Conservation (phyloP, 2,888 invertebrate species). For the Oxyteleia sp. region DNA sequence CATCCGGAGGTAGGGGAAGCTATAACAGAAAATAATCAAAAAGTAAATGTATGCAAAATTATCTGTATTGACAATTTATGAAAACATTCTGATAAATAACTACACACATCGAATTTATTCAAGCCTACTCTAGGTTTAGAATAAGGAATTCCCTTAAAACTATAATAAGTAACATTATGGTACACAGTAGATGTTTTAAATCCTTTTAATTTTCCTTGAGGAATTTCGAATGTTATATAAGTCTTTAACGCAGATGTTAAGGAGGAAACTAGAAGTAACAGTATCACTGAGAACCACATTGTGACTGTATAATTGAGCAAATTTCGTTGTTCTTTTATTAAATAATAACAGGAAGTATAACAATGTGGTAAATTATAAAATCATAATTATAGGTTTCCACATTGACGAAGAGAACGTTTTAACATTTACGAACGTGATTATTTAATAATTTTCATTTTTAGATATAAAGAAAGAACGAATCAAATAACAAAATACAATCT, state of each 20-base stretch:
- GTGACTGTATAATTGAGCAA: constrained; percentile 44
- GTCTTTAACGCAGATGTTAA: constrained; percentile 24
- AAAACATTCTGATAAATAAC: neutral
- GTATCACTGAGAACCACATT: constrained; percentile 59
- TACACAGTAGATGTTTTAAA: constrained; percentile 77
- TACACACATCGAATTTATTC: constrained; percentile 82
- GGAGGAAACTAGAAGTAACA: constrained; percentile 29
- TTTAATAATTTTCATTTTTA: no score
- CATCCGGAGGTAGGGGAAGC: constrained; percentile 79
- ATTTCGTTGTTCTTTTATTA: neutral
- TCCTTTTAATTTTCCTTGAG: constrained; percentile 82
- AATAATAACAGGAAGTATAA: neutral
- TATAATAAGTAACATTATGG: constrained; percentile 80
- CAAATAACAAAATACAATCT: no score
- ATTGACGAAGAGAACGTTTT: no score
- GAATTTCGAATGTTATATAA: constrained; percentile 78
- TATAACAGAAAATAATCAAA: constrained; percentile 32
- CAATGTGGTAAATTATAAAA: no score
- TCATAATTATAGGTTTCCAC: no score
- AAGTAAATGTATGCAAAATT: neutral
- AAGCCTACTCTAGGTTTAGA: constrained; percentile 81
- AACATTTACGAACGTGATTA: no score
- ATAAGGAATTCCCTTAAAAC: constrained; percentile 85
- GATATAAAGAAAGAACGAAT: no score
- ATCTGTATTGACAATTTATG: neutral